Evolutionary conservation across 1,140 invertebrate species (phyloP).

Genomic region (Sarcophaga bullata): DNA sequence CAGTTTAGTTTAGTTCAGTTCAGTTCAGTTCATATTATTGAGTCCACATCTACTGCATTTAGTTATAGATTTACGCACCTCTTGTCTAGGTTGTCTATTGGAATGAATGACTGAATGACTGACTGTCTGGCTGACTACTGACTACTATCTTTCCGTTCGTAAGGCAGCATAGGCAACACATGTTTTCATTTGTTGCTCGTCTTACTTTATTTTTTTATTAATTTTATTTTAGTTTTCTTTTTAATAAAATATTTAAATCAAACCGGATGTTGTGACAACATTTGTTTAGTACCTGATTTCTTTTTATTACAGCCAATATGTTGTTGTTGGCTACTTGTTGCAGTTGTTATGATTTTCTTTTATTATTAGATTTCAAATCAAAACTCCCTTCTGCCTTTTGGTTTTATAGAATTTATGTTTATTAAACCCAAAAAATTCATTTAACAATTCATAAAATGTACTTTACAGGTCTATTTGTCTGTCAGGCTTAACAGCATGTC

Average conservation of each 20-base stretch:
- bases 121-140: background rate
- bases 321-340: background rate
- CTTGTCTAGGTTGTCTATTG: background rate
- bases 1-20: no score
- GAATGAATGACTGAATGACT: background rate
- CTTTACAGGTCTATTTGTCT: conserved; percentile 10
- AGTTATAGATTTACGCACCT: background rate
- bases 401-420: conserved; percentile 6
- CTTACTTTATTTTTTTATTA: background rate
- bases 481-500: no score
- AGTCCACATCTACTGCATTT: conserved; percentile 7
- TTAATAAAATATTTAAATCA: conserved; percentile 29
- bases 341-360: conserved; percentile 1
- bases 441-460: conserved; percentile 34
- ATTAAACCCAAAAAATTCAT: background rate
- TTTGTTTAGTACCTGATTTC: conserved; percentile 32
- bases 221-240: background rate
- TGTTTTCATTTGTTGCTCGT: background rate
- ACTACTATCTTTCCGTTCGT: background rate
- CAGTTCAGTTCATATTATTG: background rate
- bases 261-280: conserved; percentile 38
- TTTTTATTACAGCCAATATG: background rate
- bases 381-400: no score
- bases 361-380: conserved; percentile 14
- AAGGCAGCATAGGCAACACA: background rate